These are phyloP conservation scores for Rhinoptilus africanus DNA, from an alignment of 2,113 vertebrate species.

Conservation along the genomic window DNA sequence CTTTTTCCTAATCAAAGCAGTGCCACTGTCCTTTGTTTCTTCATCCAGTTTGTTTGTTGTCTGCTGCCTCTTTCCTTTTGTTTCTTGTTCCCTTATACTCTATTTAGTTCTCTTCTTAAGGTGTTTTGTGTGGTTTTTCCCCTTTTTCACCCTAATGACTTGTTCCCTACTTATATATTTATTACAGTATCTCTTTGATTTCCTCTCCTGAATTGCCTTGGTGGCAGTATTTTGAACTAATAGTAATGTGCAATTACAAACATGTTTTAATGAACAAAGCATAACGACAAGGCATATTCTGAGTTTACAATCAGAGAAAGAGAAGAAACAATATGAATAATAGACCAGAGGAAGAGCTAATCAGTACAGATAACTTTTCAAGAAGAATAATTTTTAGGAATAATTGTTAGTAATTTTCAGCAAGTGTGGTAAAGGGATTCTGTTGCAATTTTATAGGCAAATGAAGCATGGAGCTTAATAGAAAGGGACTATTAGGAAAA, in stretches of 20 bases:
- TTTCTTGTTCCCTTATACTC: neutral
- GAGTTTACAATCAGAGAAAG: neutral
- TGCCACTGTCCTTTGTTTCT: neutral
- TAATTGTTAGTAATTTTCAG: neutral
- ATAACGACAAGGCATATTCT: neutral
- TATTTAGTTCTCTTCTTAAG: neutral
- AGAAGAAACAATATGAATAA: neutral
- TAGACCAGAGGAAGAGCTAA: neutral
- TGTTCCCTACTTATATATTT: neutral
- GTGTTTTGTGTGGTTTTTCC: neutral
- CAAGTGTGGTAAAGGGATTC: neutral
- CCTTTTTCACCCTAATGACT: neutral
- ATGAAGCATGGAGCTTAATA: neutral
- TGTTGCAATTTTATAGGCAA: neutral
- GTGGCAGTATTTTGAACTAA: neutral
- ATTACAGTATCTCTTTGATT: neutral
- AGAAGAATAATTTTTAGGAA: neutral
- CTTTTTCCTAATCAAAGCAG: neutral
- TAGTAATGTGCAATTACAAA: neutral
- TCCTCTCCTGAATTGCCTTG: neutral
- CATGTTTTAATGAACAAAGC: neutral
- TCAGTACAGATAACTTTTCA: neutral
- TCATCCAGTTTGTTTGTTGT: neutral
- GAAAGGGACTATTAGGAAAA: neutral
- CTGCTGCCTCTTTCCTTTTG: neutral